Evolutionary conservation across 37 sponge, comb jelly and placozoan species (phyloP), one percentile per base, ranked within the genome.

Genomic region (Agelas oroides): DNA sequence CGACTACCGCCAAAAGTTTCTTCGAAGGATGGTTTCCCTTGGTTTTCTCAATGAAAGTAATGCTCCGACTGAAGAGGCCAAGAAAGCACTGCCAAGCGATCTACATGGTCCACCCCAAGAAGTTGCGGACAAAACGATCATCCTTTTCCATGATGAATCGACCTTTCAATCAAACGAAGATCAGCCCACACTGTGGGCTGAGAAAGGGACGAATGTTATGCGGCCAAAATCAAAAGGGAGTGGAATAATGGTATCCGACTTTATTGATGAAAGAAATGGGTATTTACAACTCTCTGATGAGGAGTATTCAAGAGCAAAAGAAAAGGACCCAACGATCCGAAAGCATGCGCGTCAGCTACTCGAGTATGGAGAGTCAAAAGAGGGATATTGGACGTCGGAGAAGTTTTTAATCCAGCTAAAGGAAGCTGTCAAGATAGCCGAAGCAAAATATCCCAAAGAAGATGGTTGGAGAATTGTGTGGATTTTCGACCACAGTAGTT

Each of bases 261-360:
- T 73, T 35, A 82, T 82, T 36, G 78, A 85, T 28, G 80, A 87
- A 40, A 37, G 39, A 16, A 71, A 72, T 53, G 87, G 80, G 0
- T 87, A 87, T 53, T 33, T 80, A 27, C 24, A 52, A 37, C 32
- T 87, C 58, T 80, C 80, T 0, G 38, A 80, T 0, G 81, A 87
- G 32, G 75, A 79, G 52, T 80, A 35, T 31, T 75, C 64, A 6
- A 24, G 34, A n/a, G 81, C 75, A 24, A 28, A 73, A 5, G 28
- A 28, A 35, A 18, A 5, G 0, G 75, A 74, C 27, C 61, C 62
- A 53, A 24, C 80, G 0, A 59, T 71, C 2, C 16, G 13, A 25
- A 86, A 58, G 69, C 35, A 78, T 33, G 79, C 85, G 2, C 37
- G 77, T 35, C 19, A 31, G 25, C 34, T 61, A 0, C 28, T 86